Evolutionary conservation across 2,888 invertebrate species (phyloP), one percentile per base, ranked within the genome.

Genomic region (Oligia strigilis): DNA sequence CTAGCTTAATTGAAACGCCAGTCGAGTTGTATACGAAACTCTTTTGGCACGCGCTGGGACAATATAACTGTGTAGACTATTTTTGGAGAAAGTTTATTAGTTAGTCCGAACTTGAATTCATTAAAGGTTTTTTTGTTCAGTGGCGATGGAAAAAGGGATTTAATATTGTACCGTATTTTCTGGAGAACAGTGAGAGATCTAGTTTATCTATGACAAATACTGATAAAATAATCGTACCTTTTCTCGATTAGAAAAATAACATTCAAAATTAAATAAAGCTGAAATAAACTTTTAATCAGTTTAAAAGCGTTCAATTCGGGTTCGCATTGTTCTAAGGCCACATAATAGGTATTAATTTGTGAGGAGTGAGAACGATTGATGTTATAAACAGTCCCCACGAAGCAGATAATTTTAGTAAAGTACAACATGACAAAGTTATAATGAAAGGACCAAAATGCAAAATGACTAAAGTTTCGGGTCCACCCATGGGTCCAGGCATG

Each of bases 381-480:
- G 60, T 67, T 13, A 67, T 80, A 65, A 43, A 70, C 58, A 60
- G 52, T 23, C 14, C 4, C 4, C 49, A 49, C 58, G 23, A 43
- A 4, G 36, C 19, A 73, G 74, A 29, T 52, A 60, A 70, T 55
- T 60, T 55, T 52, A 43, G 13, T 23, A 19, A 23, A 60, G n/a
- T 23, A 72, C 58, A 71, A 72, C 58, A 71, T 49, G 40, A 64
- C 36, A 36, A 80, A 55, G 70, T 72, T 66, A 13, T 64, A 82
- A 55, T 62, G 9, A 55, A 60, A 69, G 40, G 69, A 1, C 4
- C 46, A 84, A n/a, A 80, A 84, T 80, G 62, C 67, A n/a, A 74
- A 81, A 82, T 74, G 0, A 74, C 43, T 29, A 6, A 85, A 81
- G 70, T 81, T 82, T 82, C 14, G 60, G 85, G 85, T 60, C 75